Conservation (phyloP, 2,888 invertebrate species). For the Lucinisca nassula region DNA sequence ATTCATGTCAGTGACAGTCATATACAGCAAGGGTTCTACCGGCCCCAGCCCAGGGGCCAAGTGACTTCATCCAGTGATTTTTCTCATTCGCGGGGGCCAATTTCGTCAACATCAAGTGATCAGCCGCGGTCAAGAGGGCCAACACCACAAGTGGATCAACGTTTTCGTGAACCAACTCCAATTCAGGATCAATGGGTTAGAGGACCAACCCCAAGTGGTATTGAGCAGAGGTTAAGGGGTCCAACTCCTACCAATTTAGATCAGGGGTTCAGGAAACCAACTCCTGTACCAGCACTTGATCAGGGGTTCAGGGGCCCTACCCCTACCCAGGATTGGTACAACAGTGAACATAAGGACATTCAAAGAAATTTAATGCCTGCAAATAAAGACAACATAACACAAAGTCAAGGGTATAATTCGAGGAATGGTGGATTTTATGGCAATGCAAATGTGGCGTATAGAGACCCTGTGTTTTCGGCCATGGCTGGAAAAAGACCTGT, state of each 20-base stretch:
- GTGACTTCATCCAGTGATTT: neutral
- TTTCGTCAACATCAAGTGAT: conserved; percentile 5
- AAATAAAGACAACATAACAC: conserved; percentile 30
- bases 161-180: neutral
- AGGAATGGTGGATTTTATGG: conserved; percentile 68
- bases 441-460: conserved; percentile 75
- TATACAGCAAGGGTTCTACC: neutral
- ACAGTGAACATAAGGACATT: conserved; percentile 31
- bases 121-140: neutral
- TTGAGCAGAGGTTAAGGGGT: neutral
- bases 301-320: conserved; percentile 37
- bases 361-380: conserved; percentile 7
- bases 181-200: neutral
- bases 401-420: neutral
- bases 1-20: neutral
- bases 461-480: conserved; percentile 75
- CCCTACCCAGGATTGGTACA: conserved; percentile 46
- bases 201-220: neutral
- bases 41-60: conserved; percentile 12
- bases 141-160: conserved; percentile 1
- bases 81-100: neutral
- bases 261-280: neutral
- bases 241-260: neutral
- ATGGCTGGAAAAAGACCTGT: conserved; percentile 76
- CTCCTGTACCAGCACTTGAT: conserved; percentile 7